Evolutionary conservation across 2,888 invertebrate species (phyloP), one percentile per base, ranked within the genome.

Genomic region (Orthosia gothica): DNA sequence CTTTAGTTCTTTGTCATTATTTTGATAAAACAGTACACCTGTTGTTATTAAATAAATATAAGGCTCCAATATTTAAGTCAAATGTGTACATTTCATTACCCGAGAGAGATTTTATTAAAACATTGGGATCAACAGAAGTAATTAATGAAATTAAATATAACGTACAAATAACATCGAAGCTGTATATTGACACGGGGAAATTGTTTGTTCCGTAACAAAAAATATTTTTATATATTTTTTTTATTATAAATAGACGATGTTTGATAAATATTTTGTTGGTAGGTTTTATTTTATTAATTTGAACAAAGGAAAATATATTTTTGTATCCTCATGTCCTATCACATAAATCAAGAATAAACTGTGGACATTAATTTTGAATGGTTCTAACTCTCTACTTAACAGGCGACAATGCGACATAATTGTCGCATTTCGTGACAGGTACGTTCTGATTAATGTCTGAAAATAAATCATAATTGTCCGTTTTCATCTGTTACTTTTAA

Each of bases 91-190:
- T 69, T 65, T 50, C 15, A 50, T 50, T 32, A 20, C 5, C 16
- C 32, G 23, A 57, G 3, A 59, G 13, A 70, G 12, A 13, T 55
- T 26, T 50, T 47, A 16, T 45, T 50, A 20, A 54, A 59, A 50
- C 16, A 64, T 23, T 12, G 26, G 45, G 16, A 55, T 50, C 26
- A 50, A 50, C 49, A 50, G 20, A 78, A 50, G 7, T 66, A 52
- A 77, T 57, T 52, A 57, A 65, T 72, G n/a, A 62, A 65, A 62
- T 57, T 2, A 45, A 71, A 71, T 16, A 5, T 32, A 32, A 45
- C 15, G 13, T 45, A 47, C 18, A 79, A 72, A 62, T 65, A 49
- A 72, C 32, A 62, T 50, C 18, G 20, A 65, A 23, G 62, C 57
- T 64, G n/a, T 58, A 58, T 52, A 58, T 20, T 47, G 32, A 58